Base-by-base conservation (phyloP, 1,140 invertebrate species). In the Drosophila tristis region DNA sequence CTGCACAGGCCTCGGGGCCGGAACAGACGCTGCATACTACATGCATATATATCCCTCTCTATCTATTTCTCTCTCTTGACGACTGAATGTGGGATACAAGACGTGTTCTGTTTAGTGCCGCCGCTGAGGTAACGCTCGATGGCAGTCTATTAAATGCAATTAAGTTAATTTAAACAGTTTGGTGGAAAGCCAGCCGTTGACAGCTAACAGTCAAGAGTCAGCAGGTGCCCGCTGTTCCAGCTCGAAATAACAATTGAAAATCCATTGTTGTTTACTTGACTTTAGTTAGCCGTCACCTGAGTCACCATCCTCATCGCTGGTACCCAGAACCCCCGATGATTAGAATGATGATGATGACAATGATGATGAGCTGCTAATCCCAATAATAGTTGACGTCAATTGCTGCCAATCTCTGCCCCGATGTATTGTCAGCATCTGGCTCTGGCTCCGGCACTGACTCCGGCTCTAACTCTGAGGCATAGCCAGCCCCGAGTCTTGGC, bases 131-230 rank as follows among this genome's bases (percentile, higher is more conserved):
- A 74, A 64, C 62, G 61, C 47, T 62, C 70, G 49, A 67, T 66
- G 54, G 74, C 58, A 81, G 65, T 65, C 78, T 79, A 82, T 82
- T 82, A 82, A 82, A 85, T 78, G 84, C 74, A 86, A 86, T 86
- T 86, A 87, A 62, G 60, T 78, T 86, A 82, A 82, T 87, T 82
- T 87, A 87, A 80, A 84, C 65, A 71, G 65, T 86, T 87, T 78
- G 53, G 60, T 65, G 71, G 48, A 68, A 65, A 78, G 61, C 70
- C 35, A 78, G 61, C 70, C 35, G 35, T 13, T 39, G 35, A 39
- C 35, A 39, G 82, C 64, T 85, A 74, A 87, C 82, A 81, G 82
- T 20, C 62, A 80, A 66, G 65, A 80, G 85, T 80, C 78, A 73
- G 50, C 73, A 67, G 73, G 64, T 76, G 62, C 62, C 45, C 42